Evolutionary conservation across 2,113 vertebrate species (phyloP), one percentile per base, ranked within the genome.

Genomic region (Tiliqua scincoides): DNA sequence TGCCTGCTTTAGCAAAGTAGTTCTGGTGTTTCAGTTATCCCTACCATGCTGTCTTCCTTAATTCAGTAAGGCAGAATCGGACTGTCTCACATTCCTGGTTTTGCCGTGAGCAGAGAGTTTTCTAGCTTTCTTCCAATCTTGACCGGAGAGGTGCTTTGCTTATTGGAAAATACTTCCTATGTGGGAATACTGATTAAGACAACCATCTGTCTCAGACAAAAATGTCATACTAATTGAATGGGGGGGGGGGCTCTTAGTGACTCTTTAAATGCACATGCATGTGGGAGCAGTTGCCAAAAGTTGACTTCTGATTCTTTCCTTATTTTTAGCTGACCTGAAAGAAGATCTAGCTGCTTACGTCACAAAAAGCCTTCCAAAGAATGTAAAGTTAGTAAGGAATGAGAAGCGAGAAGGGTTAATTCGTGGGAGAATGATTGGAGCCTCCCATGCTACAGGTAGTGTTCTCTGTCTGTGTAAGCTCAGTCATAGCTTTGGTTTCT

Each of bases 361-460:
- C 20, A 94, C 92, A 72, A 97, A 96, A 84, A 94, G 97, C 62
- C 96, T 99, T 85, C 96, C 96, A 9, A 93, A 89, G 14, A 97
- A 97, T 57, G 96, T 99, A 21, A 97, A 97, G 88, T 81, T 99
- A 82, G 96, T 99, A 85, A 97, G 98, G 92, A 99, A 99, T 92
- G 91, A 94, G 86, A 97, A 92, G 87, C 97, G 99, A 11, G 98
- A 99, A 95, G 99, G 99, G 3, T 93, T 99, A 88, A 99, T 99
- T 93, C 95, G 99, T 83, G 99, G 99, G 84, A 96, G 99, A 63
- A 99, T 99, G 98, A 96, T 99, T 0, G 99, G 99, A 92, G 99
- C 99, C 1, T 97, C 98, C 6, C 98, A 98, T 4, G 98, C 98
- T 0, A 97, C 97, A 90, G 99, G 99, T 99, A 5, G 0, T 72